phyloP scores from a whole-genome alignment of 2,797 vertebrate genomes.

The Clangula hyemalis region DNA sequence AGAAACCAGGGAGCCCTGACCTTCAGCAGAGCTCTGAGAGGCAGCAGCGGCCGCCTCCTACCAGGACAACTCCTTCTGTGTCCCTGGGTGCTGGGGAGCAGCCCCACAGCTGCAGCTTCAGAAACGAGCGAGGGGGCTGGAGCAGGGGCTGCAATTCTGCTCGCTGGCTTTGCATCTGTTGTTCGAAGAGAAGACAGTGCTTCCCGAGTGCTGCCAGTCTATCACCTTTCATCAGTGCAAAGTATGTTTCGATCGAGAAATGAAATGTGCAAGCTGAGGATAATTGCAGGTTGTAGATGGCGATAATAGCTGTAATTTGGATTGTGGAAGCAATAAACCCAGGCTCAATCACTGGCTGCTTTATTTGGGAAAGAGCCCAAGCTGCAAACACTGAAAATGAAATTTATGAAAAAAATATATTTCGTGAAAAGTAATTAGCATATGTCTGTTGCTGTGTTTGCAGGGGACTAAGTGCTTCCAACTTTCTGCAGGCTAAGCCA shows the following conservation, averaged over 20 bases:
- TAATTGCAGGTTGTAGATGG: conserved; percentile 62
- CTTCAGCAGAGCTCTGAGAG: background rate
- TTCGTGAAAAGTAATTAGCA: conserved; percentile 30
- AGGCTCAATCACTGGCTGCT: conserved; percentile 48
- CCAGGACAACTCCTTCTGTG: accelerated
- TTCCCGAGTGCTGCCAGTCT: background rate
- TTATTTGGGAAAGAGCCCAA: conserved; percentile 37
- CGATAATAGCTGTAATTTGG: conserved; percentile 65
- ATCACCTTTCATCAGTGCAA: conserved; percentile 12
- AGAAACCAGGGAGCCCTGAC: background rate
- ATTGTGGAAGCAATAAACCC: conserved; percentile 55
- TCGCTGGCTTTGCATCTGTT: background rate
- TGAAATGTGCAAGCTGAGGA: conserved; percentile 30
- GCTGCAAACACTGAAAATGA: conserved; percentile 56
- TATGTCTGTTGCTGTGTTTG: background rate
- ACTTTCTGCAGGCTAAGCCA: background rate
- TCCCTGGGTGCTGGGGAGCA: background rate
- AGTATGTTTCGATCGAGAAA: conserved; percentile 12
- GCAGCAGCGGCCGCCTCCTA: background rate
- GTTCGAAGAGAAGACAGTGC: background rate
- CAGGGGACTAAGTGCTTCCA: background rate
- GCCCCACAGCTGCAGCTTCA: background rate
- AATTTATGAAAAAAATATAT: conserved; percentile 55
- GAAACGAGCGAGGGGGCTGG: background rate
- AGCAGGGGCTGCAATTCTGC: background rate